Base-by-base conservation (phyloP, 2,113 vertebrate species). In the Phoxinus phoxinus region DNA sequence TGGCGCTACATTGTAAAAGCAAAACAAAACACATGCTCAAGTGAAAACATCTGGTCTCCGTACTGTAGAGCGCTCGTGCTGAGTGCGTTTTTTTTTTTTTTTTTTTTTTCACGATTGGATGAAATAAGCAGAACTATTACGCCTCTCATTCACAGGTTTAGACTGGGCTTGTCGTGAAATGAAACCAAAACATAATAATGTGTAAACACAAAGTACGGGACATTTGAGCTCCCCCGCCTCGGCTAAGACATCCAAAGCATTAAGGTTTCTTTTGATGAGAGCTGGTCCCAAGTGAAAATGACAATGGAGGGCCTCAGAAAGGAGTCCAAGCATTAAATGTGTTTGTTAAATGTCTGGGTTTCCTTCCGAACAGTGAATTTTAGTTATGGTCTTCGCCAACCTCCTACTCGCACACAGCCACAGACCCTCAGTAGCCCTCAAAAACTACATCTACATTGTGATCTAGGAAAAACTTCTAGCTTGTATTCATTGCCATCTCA, bases 41-140 rank as follows among this genome's bases (percentile, higher is more conserved):
- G 77, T 83, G 53, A 81, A 86, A 83, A 87, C 89, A 88, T 89
- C 89, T 91, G 90, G 80, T 83, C 35, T 32, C 80, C 46, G 48
- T 77, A 58, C 80, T 67, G 56, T 27, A 53, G 75, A 21, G 32
- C 48, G 27, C 25, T 75, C 51, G 15, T 58, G 82, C 46, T 72
- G 72, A 81, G 21, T 23, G 19, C 51, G 15, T 46, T 46, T 51
- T 51, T 41, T 41, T 9, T 15, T 41, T 9, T 15, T 15, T 48
- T 46, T 4, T 69, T 35, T 73, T 61, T 56, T 79, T 27, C 19
- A 44, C 19, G 21, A 65, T 41, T 72, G 61, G 69, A 65, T 79
- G 63, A 77, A 69, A 79, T 78, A 48, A 89, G 74, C 67, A 77
- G 41, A 72, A 86, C 63, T 67, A 69, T 88, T 87, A 88, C 79